Evolutionary conservation across 2,797 vertebrate species (phyloP), one percentile per base, ranked within the genome.

Genomic region (Sebastes aleutianus): DNA sequence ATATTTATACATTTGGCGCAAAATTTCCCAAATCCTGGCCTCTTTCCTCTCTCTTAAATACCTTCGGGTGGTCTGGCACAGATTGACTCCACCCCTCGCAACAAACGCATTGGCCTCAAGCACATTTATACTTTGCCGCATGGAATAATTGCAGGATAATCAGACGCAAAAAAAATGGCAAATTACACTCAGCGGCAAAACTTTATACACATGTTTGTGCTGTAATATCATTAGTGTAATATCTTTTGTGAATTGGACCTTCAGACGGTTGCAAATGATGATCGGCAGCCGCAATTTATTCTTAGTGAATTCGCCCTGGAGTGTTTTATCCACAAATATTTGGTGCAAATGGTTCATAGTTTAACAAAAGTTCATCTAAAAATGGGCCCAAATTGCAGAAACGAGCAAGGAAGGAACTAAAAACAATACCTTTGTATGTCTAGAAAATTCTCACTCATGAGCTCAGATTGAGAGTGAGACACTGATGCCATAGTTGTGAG

Each of bases 401-500:
- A 13, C 1, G 11, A 36, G 14, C 5, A 32, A 69, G 22, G 10
- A 39, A n/a, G 20, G 24, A 18, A 63, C 36, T 43, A 2, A 27
- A 50, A 31, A 43, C 4, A 11, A 43, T 13, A 39, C 5, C 57
- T 58, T 26, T 32, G 27, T 29, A 22, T 34, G 10, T 76, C 22
- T 50, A 10, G 24, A 59, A 34, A 61, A 22, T 26, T 53, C 20
- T 47, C 3, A 11, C 57, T 24, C 10, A 16, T 64, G 47, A 76
- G 43, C 32, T 57, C 9, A 2, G 13, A 54, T n/a, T 20, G 57
- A 56, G 24, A 32, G 11, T 29, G 54, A 69, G 53, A 74, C 69
- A 20, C 43, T 57, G 76, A 78, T 74, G 74, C 20, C 31, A 26
- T 31, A 27, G 76, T 71, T 78, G 66, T 78, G 66, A 34, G 56